Percentiles rank a stretch among this genome's conserved stretches.
Conservation (phyloP, 1,140 invertebrate genomes). For the Drosophila serrata region DNA sequence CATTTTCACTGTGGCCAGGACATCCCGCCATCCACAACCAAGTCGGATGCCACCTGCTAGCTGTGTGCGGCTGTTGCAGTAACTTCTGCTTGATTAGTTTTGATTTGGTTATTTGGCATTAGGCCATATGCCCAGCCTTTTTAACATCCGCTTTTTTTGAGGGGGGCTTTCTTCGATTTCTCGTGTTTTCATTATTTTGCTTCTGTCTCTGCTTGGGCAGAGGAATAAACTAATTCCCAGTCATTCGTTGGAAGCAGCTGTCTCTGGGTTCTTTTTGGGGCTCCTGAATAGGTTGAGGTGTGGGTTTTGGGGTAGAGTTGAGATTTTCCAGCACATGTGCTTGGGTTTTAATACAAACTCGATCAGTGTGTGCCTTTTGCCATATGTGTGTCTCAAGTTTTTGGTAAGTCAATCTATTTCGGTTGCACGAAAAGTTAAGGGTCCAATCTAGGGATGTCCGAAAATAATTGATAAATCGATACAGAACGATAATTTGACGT, state of each 20-base stretch:
- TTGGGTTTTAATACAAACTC: slow-evolving; percentile 51
- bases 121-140: slow-evolving; percentile 60
- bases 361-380: slow-evolving; percentile 14
- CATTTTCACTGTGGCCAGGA: slow-evolving; percentile 76
- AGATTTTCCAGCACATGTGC: slow-evolving; percentile 21
- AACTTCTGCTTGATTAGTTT: slow-evolving; percentile 83
- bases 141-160: slow-evolving; percentile 44
- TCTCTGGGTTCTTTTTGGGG: not conserved
- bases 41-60: slow-evolving; percentile 66
- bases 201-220: slow-evolving; percentile 5
- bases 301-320: not conserved
- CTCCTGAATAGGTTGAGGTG: not conserved
- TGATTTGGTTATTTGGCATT: slow-evolving; percentile 81
- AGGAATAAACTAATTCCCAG: slow-evolving; percentile 61
- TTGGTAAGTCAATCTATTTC: slow-evolving; percentile 3
- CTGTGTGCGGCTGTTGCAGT: slow-evolving; percentile 59
- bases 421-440: not conserved
- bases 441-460: not conserved
- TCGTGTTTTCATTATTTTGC: slow-evolving; percentile 6
- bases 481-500: not conserved
- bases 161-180: slow-evolving; percentile 48
- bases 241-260: slow-evolving; percentile 39
- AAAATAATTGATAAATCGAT: not conserved
- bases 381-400: slow-evolving; percentile 35
- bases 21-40: slow-evolving; percentile 22